A percentile compares a stretch with the other conserved stretches of the same genome.
Evolutionary conservation across 2,888 invertebrate genomes (phyloP).

Genomic region (Scaptomyza polygonia): DNA sequence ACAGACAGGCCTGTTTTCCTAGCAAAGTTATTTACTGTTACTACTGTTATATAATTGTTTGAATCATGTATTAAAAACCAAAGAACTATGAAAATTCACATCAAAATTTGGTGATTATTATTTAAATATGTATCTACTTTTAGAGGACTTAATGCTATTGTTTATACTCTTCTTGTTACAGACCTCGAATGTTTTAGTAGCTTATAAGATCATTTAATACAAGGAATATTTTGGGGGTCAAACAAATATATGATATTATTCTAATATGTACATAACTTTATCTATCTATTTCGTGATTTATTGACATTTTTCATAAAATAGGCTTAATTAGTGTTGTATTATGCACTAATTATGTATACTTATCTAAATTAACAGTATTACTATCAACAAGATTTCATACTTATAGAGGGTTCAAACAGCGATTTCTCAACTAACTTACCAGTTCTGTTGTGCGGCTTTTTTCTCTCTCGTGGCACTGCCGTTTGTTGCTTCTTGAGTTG

Average conservation of each 20-base stretch:
- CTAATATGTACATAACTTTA: slow-evolving; percentile 13
- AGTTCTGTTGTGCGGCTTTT: no score
- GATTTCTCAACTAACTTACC: no score
- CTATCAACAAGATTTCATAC: no score
- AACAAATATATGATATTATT: not conserved
- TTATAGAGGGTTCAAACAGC: no score
- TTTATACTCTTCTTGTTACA: slow-evolving; percentile 1
- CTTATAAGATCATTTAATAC: slow-evolving; percentile 5
- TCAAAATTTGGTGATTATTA: slow-evolving; percentile 1
- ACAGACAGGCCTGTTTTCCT: not conserved
- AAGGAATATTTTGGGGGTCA: not conserved
- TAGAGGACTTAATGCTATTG: not conserved
- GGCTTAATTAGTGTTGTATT: slow-evolving; percentile 14
- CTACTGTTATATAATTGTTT: slow-evolving; percentile 8
- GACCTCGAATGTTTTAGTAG: slow-evolving; percentile 2
- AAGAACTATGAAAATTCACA: not conserved
- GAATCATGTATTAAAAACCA: slow-evolving; percentile 9
- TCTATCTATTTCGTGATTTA: slow-evolving; percentile 10
- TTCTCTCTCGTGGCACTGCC: no score
- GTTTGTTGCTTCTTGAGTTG: no score
- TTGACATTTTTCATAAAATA: slow-evolving; percentile 10
- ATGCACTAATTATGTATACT: slow-evolving; percentile 29
- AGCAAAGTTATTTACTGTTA: slow-evolving; percentile 3
- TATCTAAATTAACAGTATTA: slow-evolving; percentile 36
- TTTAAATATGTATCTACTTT: slow-evolving; percentile 19